Conservation (phyloP, 2,113 vertebrate species). For the Telmatochromis sp. region DNA sequence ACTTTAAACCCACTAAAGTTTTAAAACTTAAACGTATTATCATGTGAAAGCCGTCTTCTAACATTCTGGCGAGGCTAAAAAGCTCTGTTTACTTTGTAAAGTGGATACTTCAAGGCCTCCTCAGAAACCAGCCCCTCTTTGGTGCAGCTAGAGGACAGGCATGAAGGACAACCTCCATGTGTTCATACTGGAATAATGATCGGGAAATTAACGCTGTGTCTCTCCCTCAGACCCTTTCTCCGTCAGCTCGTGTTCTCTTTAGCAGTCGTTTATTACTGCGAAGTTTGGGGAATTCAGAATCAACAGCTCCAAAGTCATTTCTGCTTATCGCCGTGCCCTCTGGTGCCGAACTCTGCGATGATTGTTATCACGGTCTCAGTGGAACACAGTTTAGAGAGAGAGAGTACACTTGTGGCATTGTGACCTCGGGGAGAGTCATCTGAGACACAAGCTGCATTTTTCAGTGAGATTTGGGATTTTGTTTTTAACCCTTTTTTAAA, state of each 20-base stretch:
- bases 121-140: slow-evolving; percentile 1
- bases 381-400: neutral
- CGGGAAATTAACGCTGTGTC: neutral
- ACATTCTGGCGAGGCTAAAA: neutral
- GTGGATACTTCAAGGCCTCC: neutral
- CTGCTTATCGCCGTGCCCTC: slow-evolving; percentile 42
- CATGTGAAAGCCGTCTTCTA: neutral
- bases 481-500: neutral
- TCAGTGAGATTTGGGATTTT: neutral
- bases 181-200: slow-evolving; percentile 32
- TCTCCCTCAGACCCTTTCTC: neutral
- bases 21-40: neutral
- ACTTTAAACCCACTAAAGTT: neutral
- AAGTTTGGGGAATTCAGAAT: slow-evolving; percentile 35
- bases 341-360: neutral
- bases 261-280: slow-evolving; percentile 15
- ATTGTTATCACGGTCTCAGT: slow-evolving; percentile 13
- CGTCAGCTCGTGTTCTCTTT: neutral
- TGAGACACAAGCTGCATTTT: neutral
- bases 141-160: slow-evolving; percentile 8
- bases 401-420: neutral
- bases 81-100: neutral
- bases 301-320: slow-evolving; percentile 29
- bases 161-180: slow-evolving; percentile 13
- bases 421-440: neutral